A percentile compares a stretch with the other conserved stretches of the same genome.
phyloP scores from a whole-genome alignment of 2,797 vertebrate species.

The Gallirallus australis region DNA sequence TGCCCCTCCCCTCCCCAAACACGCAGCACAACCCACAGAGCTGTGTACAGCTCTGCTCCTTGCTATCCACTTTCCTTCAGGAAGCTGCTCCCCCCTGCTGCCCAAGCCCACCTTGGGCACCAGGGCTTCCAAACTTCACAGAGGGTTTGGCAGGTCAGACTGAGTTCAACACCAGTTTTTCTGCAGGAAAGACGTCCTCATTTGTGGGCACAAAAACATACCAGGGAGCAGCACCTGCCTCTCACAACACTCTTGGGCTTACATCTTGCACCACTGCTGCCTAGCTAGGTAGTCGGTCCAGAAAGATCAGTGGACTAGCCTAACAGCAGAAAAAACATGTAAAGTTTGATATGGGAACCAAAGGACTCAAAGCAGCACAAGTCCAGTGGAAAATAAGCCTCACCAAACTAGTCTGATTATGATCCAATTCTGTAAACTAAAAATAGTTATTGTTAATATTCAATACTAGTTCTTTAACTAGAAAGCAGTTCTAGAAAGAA shows the following conservation, averaged over 20 bases:
- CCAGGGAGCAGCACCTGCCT: neutral
- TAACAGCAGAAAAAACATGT: neutral
- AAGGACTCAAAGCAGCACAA: neutral
- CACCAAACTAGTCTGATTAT: constrained; percentile 38
- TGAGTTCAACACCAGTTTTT: neutral
- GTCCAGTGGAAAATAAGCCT: constrained; percentile 9
- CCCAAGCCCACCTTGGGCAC: neutral
- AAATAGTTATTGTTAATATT: constrained; percentile 9
- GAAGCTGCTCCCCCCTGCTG: neutral
- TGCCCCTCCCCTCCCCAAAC: neutral
- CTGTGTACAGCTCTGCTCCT: neutral
- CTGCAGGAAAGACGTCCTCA: neutral
- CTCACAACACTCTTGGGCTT: neutral
- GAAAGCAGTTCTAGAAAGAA: neutral
- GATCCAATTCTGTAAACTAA: constrained; percentile 32
- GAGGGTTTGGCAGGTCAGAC: neutral
- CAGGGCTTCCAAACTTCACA: neutral
- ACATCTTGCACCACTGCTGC: neutral
- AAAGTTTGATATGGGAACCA: neutral
- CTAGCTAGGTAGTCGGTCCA: neutral
- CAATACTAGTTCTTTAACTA: neutral
- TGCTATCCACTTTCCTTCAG: neutral
- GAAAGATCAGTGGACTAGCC: neutral
- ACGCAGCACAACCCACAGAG: neutral
- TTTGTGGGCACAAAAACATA: neutral